A percentile compares a stretch with the other conserved stretches of the same genome.
phyloP scores from a whole-genome alignment of 2,888 invertebrate species.

The Amiota communis region DNA sequence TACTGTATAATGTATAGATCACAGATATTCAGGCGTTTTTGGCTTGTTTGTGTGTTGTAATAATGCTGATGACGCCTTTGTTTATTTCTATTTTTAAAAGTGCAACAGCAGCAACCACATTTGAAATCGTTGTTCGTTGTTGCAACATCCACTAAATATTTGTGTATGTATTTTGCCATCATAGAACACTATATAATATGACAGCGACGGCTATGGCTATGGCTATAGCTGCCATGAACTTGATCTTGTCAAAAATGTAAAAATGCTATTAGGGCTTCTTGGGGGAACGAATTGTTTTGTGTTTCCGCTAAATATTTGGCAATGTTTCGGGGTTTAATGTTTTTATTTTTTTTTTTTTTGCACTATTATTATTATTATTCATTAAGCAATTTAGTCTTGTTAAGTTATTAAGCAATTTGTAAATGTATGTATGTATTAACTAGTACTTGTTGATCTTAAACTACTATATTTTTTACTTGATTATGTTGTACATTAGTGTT shows the following conservation, averaged over 20 bases:
- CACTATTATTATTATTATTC: conserved; percentile 35
- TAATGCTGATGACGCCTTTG: conserved; percentile 24
- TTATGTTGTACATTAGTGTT: too few relatives aligned
- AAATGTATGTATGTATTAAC: too few relatives aligned
- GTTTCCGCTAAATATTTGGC: conserved; percentile 19
- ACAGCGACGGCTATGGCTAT: conserved; percentile 26
- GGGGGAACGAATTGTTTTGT: not conserved
- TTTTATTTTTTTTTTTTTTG: conserved; percentile 1
- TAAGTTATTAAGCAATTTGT: too few relatives aligned
- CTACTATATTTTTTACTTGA: too few relatives aligned
- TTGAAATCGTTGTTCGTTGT: not conserved
- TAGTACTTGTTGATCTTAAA: too few relatives aligned
- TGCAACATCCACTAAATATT: not conserved
- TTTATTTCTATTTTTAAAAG: conserved; percentile 15
- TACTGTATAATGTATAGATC: conserved; percentile 7
- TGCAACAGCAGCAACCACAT: conserved; percentile 15
- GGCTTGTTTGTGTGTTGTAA: not conserved
- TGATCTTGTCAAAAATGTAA: conserved; percentile 64
- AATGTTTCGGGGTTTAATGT: not conserved
- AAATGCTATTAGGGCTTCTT: conserved; percentile 10
- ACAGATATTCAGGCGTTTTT: not conserved
- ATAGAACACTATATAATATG: not conserved
- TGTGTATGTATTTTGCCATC: not conserved
- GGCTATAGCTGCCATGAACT: conserved; percentile 61
- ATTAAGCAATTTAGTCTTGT: conserved; percentile 38